Conservation (phyloP, 2,113 vertebrate species). For the Pholis gunnellus region DNA sequence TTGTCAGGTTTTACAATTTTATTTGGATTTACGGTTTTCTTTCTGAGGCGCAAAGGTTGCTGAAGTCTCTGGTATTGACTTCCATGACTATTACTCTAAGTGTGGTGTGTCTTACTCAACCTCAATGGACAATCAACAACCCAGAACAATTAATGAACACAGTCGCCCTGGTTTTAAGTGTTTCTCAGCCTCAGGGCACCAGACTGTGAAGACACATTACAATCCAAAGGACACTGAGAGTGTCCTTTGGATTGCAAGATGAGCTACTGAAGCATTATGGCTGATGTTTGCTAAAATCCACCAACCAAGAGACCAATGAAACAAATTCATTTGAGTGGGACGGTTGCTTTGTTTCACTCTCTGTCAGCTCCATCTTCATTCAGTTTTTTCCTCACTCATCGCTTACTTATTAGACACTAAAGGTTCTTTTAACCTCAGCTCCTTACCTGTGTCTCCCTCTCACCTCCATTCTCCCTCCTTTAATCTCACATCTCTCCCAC, state of each 20-base stretch:
- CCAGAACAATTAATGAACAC: conserved; percentile 23
- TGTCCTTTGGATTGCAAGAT: not conserved
- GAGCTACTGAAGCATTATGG: not conserved
- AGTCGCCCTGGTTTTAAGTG: conserved; percentile 5
- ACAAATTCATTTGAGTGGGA: conserved; percentile 6
- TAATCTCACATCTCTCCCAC: conserved; percentile 58
- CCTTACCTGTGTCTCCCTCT: not conserved
- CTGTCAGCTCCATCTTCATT: conserved; percentile 32
- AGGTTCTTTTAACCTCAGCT: conserved; percentile 45
- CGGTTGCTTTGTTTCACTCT: conserved; percentile 17
- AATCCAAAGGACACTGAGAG: not conserved
- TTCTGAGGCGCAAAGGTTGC: not conserved
- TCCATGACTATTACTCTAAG: not conserved
- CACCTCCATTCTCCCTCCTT: conserved; percentile 42
- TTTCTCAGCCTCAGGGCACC: conserved; percentile 20
- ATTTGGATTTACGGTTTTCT: not conserved
- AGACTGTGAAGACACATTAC: conserved; percentile 14
- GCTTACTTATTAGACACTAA: conserved; percentile 24
- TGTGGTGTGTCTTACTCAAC: not conserved
- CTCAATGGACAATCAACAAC: conserved; percentile 21
- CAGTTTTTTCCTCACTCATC: conserved; percentile 24
- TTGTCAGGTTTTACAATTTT: not conserved
- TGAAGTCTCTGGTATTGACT: not conserved
- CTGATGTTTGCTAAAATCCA: conserved; percentile 9
- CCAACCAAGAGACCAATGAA: conserved; percentile 7